Conservation (phyloP, 2,797 vertebrate genomes). For the Myiothlypis chrysogaster region DNA sequence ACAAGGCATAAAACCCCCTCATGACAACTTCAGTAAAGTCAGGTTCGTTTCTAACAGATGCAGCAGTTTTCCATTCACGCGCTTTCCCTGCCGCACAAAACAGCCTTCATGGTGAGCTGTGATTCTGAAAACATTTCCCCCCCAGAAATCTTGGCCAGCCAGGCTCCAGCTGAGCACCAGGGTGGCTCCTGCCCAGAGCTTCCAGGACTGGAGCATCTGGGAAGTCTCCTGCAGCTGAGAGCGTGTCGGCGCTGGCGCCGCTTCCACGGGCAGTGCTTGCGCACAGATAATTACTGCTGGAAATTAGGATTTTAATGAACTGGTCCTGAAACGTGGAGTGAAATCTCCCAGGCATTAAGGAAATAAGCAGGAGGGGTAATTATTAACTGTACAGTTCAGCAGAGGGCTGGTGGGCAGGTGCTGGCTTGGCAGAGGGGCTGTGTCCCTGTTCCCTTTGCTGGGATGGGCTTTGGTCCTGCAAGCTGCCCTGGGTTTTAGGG, state of each 20-base stretch:
- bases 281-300: slow-evolving; percentile 73
- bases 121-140: not conserved
- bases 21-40: not conserved
- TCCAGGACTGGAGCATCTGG: slow-evolving; percentile 53
- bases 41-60: not conserved
- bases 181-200: slow-evolving; percentile 14
- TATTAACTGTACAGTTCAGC: slow-evolving; percentile 55
- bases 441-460: not conserved
- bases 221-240: slow-evolving; percentile 42
- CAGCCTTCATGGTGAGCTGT: not conserved
- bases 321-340: slow-evolving; percentile 65
- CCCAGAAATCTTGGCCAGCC: not conserved
- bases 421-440: not conserved
- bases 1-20: not conserved
- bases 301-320: slow-evolving; percentile 80
- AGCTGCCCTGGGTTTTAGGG: not conserved
- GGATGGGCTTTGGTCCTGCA: not conserved
- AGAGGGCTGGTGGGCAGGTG: slow-evolving; percentile 48
- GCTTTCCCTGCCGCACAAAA: not conserved
- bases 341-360: slow-evolving; percentile 70
- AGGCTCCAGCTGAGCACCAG: not conserved
- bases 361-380: slow-evolving; percentile 51
- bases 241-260: not conserved
- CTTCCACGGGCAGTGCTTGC: slow-evolving; percentile 26
- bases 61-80: not conserved